Evolutionary conservation across 2,113 vertebrate genomes (phyloP).

Genomic region (Indicator indicator): DNA sequence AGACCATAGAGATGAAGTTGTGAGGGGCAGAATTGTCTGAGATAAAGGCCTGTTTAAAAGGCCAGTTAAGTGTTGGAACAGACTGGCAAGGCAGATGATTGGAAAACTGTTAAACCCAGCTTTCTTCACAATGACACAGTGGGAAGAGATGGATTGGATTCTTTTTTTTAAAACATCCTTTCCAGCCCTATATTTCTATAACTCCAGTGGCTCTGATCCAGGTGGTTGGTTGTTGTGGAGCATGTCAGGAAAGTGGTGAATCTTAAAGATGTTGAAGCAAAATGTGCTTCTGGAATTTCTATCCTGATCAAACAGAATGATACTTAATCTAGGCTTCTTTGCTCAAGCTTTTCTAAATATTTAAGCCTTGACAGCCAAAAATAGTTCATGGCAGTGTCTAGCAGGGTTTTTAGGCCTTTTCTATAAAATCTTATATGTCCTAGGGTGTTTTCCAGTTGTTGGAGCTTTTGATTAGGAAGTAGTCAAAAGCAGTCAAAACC

Average conservation of each 20-base stretch:
- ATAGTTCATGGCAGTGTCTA: background rate
- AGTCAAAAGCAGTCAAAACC: background rate
- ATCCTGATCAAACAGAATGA: background rate
- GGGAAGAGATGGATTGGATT: background rate
- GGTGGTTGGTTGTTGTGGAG: background rate
- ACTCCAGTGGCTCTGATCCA: background rate
- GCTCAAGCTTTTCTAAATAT: background rate
- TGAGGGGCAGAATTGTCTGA: slow-evolving; percentile 26
- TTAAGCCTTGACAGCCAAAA: background rate
- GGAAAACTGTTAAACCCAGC: background rate
- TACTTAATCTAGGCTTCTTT: background rate
- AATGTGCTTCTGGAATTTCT: background rate
- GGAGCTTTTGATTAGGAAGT: background rate
- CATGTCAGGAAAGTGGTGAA: background rate
- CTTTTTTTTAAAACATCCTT: background rate
- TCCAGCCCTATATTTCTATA: background rate
- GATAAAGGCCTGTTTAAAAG: background rate
- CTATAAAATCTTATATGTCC: background rate
- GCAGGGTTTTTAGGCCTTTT: background rate
- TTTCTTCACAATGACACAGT: background rate
- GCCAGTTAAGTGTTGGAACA: background rate
- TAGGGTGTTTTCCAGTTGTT: background rate
- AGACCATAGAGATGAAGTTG: background rate
- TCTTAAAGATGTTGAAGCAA: background rate
- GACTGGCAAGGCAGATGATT: background rate